phyloP scores from a whole-genome alignment of 2,113 vertebrate genomes.

The Chloebia gouldiae region DNA sequence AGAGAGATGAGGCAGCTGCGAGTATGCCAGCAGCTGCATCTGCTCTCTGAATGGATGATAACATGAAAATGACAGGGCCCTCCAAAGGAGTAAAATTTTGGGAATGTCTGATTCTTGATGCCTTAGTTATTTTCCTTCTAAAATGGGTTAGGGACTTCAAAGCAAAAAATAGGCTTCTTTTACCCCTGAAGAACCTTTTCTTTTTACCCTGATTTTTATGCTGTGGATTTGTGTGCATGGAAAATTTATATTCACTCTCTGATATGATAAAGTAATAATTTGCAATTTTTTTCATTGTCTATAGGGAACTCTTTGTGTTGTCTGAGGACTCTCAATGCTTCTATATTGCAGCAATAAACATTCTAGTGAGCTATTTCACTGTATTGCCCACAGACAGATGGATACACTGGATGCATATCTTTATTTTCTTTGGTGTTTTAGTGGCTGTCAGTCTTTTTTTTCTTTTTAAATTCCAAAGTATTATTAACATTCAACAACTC shows the following conservation, averaged over 20 bases:
- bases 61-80: background rate
- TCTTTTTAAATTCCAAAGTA: slow-evolving; percentile 36
- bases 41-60: slow-evolving; percentile 17
- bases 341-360: background rate
- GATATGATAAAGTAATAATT: background rate
- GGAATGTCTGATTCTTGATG: background rate
- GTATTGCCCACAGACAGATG: background rate
- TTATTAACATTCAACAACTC: slow-evolving; percentile 56
- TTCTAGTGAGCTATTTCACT: background rate
- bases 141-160: background rate
- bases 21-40: slow-evolving; percentile 21
- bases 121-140: background rate
- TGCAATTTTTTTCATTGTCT: background rate
- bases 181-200: background rate
- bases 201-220: background rate
- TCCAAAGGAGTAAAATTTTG: background rate
- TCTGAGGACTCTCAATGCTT: background rate
- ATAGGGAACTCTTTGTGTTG: background rate
- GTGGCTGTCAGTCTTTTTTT: background rate
- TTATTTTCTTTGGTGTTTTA: slow-evolving; percentile 36
- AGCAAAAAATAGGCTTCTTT: background rate
- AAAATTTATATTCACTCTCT: background rate
- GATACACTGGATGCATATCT: background rate
- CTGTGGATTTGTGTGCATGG: background rate
- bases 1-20: background rate